Evolutionary conservation across 2,888 invertebrate species (phyloP), one percentile per base, ranked within the genome.

Genomic region (Mythimna ferrago): DNA sequence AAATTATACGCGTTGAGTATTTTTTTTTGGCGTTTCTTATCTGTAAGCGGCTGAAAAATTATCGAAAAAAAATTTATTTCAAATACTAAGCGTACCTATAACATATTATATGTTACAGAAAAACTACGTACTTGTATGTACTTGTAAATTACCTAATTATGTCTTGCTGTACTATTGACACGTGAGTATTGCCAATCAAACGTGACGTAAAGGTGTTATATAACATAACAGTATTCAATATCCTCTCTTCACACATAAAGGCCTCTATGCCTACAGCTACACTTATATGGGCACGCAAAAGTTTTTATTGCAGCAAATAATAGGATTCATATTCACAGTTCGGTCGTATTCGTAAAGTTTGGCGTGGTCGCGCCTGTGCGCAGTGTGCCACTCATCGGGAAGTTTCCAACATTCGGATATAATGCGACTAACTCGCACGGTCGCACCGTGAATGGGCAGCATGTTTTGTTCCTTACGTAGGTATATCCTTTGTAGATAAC

Each of bases 271-370:
- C 58, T 66, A 63, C 26, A 63, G 58, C 16, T 48, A 73, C 32
- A 11, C 19, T 60, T 57, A 53, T 67, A 56, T 54, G 16, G 26
- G 61, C 71, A 26, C 85, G 86, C 86, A 86, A 91, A 90, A 92
- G 84, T 92, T 93, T 94, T 93, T 93, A 94, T 93, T 93, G 89
- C 85, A 89, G 89, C 92, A 92, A 93, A 93, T 93, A 92, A 92
- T 93, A 91, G 91, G 89, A 92, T 92, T 93, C 92, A 93, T 93
- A 92, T 91, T 90, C 89, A 87, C 89, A 90, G 90, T 91, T 88
- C 88, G 89, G 80, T 88, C 89, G 90, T 91, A 81, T 81, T 75
- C 89, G 88, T 86, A 78, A 89, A 91, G 87, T 91, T 91, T 82
- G 76, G 87, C 82, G 80, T 82, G 84, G 85, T 81, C 80, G 82